A percentile compares a stretch with the other conserved stretches of the same genome.
Conservation (phyloP, 2,888 invertebrate genomes). For the Chouioia cunea region DNA sequence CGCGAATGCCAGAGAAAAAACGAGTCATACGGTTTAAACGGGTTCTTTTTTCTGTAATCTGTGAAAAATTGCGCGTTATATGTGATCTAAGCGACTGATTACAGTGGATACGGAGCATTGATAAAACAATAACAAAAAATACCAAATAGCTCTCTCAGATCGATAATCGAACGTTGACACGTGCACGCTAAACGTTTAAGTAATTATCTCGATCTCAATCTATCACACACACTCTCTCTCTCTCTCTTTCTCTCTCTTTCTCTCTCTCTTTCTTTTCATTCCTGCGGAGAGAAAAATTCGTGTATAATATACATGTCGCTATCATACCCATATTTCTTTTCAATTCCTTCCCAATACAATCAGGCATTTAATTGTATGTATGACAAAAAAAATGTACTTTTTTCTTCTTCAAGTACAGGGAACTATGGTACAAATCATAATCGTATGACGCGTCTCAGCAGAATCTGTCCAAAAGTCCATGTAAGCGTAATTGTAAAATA, state of each 20-base stretch:
- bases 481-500: conserved; percentile 32
- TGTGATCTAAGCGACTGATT: too few species aligned
- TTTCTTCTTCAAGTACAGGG: conserved; percentile 39
- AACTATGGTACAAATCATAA: conserved; percentile 30
- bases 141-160: too few species aligned
- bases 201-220: background rate
- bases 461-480: conserved; percentile 31
- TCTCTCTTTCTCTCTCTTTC: too few species aligned
- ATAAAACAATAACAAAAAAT: too few species aligned
- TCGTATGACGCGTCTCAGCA: conserved; percentile 32
- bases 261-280: too few species aligned
- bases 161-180: too few species aligned
- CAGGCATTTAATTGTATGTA: conserved; percentile 1
- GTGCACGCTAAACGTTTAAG: too few species aligned
- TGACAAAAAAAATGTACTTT: conserved; percentile 40
- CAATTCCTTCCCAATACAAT: background rate
- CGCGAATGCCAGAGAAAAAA: conserved; percentile 25
- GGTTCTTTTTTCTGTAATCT: background rate
- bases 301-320: background rate
- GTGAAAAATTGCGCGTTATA: too few species aligned
- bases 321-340: background rate
- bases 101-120: too few species aligned
- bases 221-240: too few species aligned
- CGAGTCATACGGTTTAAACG: background rate
- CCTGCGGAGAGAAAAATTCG: too few species aligned